Conservation (phyloP, 64 coral and sea anemone species). For the Stylophora pistillata region DNA sequence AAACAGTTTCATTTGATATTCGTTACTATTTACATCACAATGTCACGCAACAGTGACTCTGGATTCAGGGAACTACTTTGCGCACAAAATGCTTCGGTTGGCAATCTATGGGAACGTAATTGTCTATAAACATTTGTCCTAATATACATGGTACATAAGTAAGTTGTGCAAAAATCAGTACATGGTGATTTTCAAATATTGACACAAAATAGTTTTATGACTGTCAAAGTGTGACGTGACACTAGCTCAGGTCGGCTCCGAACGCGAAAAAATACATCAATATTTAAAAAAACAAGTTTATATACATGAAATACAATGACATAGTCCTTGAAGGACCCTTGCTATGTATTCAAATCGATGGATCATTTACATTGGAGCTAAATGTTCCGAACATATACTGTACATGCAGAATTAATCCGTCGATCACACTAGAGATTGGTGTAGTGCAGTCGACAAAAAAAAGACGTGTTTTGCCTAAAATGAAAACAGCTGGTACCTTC, state of each 20-base stretch:
- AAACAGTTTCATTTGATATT: not conserved
- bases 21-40: not conserved
- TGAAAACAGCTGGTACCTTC: constrained; percentile 66
- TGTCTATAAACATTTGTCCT: too few species aligned
- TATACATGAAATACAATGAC: not conserved
- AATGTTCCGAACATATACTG: not conserved
- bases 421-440: not conserved
- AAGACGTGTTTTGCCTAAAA: too few species aligned
- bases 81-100: not conserved
- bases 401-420: not conserved
- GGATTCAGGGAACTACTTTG: not conserved
- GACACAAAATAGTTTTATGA: too few species aligned
- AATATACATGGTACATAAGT: too few species aligned
- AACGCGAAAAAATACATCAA: not conserved
- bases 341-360: not conserved
- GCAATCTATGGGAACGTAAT: too few species aligned
- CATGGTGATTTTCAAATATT: too few species aligned
- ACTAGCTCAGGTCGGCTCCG: not conserved
- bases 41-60: not conserved
- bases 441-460: not conserved
- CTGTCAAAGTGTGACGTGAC: not conserved
- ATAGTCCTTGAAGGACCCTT: not conserved
- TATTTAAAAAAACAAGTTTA: not conserved
- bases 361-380: not conserved
- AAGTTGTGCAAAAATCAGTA: too few species aligned